Percentiles rank a stretch among this genome's conserved stretches.
phyloP scores from a whole-genome alignment of 2,113 vertebrate species.

The Thymallus thymallus region DNA sequence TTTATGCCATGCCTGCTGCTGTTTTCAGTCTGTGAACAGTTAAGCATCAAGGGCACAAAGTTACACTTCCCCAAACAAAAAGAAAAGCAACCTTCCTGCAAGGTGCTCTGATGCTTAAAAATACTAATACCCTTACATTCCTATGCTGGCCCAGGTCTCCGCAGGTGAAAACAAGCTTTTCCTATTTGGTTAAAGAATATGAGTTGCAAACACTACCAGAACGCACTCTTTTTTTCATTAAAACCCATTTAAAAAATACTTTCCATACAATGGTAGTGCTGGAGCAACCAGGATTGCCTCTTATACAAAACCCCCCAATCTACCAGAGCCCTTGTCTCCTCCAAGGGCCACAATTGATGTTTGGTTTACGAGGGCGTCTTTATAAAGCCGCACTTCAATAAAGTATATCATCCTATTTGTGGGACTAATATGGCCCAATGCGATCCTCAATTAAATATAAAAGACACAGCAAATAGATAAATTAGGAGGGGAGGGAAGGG shows the following conservation, averaged over 20 bases:
- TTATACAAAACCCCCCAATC: slow-evolving; percentile 52
- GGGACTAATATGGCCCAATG: slow-evolving; percentile 73
- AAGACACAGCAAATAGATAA: slow-evolving; percentile 82
- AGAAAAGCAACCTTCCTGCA: not conserved
- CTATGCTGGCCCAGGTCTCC: slow-evolving; percentile 19
- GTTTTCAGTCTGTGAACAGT: not conserved
- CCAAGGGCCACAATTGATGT: slow-evolving; percentile 61
- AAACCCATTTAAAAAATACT: slow-evolving; percentile 46
- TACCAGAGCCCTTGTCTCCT: slow-evolving; percentile 48
- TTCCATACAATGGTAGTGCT: slow-evolving; percentile 41
- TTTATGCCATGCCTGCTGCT: not conserved
- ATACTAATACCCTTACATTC: slow-evolving; percentile 8
- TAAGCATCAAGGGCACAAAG: slow-evolving; percentile 24
- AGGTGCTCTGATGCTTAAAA: slow-evolving; percentile 16
- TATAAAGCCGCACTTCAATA: slow-evolving; percentile 70
- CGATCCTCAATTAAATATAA: slow-evolving; percentile 76
- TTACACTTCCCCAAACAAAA: not conserved
- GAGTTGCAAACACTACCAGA: slow-evolving; percentile 50
- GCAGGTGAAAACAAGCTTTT: slow-evolving; percentile 44
- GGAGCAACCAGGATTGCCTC: slow-evolving; percentile 53
- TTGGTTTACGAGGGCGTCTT: slow-evolving; percentile 59
- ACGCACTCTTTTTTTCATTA: slow-evolving; percentile 59
- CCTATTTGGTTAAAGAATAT: slow-evolving; percentile 45
- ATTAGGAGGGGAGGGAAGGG: slow-evolving; percentile 76
- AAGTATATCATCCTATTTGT: slow-evolving; percentile 75